phyloP scores from a whole-genome alignment of 2,888 invertebrate genomes.

The Eubasilissa splendida region DNA sequence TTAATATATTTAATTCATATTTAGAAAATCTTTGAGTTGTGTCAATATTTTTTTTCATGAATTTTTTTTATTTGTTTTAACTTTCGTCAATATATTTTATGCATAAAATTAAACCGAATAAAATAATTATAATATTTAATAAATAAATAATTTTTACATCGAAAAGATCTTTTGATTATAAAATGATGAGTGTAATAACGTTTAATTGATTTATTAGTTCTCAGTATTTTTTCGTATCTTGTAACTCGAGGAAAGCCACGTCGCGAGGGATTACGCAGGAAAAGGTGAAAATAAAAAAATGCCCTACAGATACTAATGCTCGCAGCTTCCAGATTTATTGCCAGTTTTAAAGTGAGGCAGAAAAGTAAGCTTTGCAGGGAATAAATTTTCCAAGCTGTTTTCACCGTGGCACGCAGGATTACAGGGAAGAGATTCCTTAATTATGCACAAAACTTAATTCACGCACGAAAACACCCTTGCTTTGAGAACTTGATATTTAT shows the following conservation, averaged over 20 bases:
- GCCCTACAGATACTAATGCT: constrained; percentile 35
- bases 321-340: constrained; percentile 34
- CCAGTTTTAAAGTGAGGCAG: constrained; percentile 37
- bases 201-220: constrained; percentile 34
- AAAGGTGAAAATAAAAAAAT: constrained; percentile 43
- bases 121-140: no score
- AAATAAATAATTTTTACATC: no score
- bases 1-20: no score
- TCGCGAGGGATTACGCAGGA: constrained; percentile 31
- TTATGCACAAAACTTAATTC: constrained; percentile 34
- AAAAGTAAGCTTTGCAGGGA: constrained; percentile 27
- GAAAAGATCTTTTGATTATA: no score
- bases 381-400: constrained; percentile 34
- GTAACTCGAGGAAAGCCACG: constrained; percentile 1
- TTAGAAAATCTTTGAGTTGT: no score
- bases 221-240: constrained; percentile 10
- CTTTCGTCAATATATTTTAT: no score
- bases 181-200: not conserved
- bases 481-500: no score
- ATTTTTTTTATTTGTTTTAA: no score
- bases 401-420: constrained; percentile 27
- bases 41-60: no score
- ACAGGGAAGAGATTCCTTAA: constrained; percentile 26
- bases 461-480: not conserved
- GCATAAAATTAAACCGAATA: no score